These are phyloP conservation scores for Stomorhina lunata DNA, from an alignment of 2,888 invertebrate species.

Conservation along the genomic window DNA sequence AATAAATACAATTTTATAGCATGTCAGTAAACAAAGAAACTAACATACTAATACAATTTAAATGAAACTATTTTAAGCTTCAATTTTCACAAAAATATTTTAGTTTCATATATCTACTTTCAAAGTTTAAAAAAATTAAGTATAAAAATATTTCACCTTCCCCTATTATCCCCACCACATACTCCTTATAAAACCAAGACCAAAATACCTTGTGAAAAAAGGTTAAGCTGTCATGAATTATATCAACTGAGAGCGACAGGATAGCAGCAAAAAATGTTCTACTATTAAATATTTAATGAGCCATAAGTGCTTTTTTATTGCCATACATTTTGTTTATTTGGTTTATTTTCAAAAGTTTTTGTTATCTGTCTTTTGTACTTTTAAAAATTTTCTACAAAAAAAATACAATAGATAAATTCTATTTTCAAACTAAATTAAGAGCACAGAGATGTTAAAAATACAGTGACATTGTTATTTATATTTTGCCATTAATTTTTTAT, in stretches of 20 bases:
- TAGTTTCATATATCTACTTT: too few relatives aligned
- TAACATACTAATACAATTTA: too few relatives aligned
- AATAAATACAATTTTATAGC: too few relatives aligned
- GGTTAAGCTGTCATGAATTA: not conserved
- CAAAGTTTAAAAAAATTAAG: too few relatives aligned
- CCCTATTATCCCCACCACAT: not conserved
- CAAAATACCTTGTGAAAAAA: not conserved
- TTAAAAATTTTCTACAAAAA: not conserved
- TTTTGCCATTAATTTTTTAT: not conserved
- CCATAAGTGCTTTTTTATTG: conserved; percentile 34
- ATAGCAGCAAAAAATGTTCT: not conserved
- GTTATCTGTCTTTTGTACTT: not conserved
- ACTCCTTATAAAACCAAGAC: not conserved
- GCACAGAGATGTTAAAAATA: not conserved
- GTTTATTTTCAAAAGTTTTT: not conserved
- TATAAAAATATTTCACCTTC: not conserved
- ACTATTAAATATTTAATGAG: conserved; percentile 36
- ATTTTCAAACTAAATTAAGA: not conserved
- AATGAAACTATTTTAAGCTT: too few relatives aligned
- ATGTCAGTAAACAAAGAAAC: too few relatives aligned
- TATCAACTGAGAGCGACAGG: not conserved
- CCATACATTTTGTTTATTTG: conserved; percentile 19
- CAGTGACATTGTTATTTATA: not conserved
- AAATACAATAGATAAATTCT: not conserved
- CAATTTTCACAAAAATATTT: too few relatives aligned